These are phyloP conservation scores for Cromileptes altivelis DNA, from an alignment of 2,113 vertebrate genomes.

Conservation along the genomic window DNA sequence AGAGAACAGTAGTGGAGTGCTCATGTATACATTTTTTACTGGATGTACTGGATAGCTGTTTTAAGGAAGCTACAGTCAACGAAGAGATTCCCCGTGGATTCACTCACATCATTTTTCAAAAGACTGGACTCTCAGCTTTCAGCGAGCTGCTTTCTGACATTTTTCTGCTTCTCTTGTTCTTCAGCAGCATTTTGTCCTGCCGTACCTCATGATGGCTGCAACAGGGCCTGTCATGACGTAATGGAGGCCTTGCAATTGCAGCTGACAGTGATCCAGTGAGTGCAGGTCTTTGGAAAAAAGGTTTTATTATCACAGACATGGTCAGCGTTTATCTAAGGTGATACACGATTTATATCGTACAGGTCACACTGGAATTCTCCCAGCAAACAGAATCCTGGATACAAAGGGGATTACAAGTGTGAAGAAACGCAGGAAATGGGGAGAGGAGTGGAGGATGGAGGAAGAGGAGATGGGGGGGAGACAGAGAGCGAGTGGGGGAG, in stretches of 20 bases:
- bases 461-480: background rate
- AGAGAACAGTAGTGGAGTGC: too few relatives aligned
- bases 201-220: background rate
- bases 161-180: constrained; percentile 12
- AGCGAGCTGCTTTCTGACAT: background rate
- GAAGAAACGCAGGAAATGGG: background rate
- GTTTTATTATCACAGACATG: background rate
- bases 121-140: background rate
- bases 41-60: too few relatives aligned
- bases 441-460: background rate
- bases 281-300: constrained; percentile 19
- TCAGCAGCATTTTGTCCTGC: constrained; percentile 2
- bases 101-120: background rate
- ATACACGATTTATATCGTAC: background rate
- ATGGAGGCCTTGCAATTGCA: background rate
- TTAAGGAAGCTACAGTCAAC: background rate
- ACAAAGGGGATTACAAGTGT: background rate
- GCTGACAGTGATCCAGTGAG: constrained; percentile 35
- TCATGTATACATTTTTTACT: too few relatives aligned
- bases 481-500: background rate
- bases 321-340: constrained; percentile 30
- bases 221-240: constrained; percentile 15
- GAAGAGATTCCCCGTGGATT: background rate
- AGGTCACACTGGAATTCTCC: constrained; percentile 13
- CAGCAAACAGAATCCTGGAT: background rate